Conservation (phyloP, 1,140 invertebrate genomes). For the Euura lappo region DNA sequence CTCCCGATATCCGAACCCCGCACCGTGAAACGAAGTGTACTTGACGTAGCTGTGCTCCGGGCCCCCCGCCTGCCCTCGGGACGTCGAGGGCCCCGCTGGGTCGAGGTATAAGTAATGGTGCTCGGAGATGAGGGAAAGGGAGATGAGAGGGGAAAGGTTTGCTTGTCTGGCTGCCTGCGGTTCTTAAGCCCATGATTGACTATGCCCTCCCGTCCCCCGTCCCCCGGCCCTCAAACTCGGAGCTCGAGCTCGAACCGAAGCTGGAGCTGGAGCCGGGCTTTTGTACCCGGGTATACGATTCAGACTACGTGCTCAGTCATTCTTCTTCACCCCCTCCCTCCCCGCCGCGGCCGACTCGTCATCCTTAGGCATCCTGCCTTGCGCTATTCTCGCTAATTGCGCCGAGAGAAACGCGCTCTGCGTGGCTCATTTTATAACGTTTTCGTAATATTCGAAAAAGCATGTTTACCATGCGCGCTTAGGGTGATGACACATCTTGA, state of each 20-base stretch:
- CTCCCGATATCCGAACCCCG: background rate
- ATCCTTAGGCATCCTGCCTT: background rate
- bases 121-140: background rate
- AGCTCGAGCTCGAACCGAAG: no score
- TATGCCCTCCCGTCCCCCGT: background rate
- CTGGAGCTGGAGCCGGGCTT: background rate
- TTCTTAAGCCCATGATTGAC: slow-evolving; percentile 7
- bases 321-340: background rate
- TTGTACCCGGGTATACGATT: background rate
- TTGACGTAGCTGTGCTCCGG: background rate
- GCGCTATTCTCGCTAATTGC: background rate
- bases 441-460: no score
- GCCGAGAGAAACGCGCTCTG: no score
- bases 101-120: background rate
- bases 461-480: no score
- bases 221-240: background rate
- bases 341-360: background rate
- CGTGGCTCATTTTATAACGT: no score
- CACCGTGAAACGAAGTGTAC: slow-evolving; percentile 1
- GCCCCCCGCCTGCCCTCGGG: slow-evolving; percentile 5
- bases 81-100: slow-evolving; percentile 1
- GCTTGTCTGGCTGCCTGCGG: slow-evolving; percentile 5
- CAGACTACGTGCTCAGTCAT: background rate
- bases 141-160: background rate
- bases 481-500: no score